Percentiles rank a stretch among this genome's conserved stretches.
These are phyloP conservation scores for Trachymyrmex cornetzi DNA, from an alignment of 1,140 invertebrate genomes.

Conservation along the genomic window DNA sequence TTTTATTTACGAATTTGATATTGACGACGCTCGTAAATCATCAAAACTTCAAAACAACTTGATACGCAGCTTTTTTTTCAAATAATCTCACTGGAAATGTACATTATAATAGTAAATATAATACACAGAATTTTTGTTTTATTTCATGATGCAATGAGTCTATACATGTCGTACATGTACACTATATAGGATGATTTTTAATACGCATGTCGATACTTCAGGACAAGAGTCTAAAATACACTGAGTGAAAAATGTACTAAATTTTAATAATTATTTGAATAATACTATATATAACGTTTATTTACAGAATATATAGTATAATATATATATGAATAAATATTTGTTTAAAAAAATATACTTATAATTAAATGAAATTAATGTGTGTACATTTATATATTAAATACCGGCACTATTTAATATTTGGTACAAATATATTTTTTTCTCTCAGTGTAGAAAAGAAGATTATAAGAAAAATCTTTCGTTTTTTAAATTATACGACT, in stretches of 20 bases:
- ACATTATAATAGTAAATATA: neutral
- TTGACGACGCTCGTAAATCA: neutral
- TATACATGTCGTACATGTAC: neutral
- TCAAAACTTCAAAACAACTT: neutral
- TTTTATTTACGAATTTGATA: constrained; percentile 8
- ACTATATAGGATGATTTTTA: neutral
- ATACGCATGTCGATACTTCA: neutral
- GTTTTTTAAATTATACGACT: neutral
- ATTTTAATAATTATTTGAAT: no score
- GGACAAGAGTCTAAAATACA: neutral
- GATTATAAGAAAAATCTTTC: neutral
- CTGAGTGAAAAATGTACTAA: no score
- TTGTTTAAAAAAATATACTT: no score
- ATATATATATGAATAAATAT: no score
- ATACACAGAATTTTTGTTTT: neutral
- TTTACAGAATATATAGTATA: no score
- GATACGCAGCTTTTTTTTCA: neutral
- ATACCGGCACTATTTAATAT: no score
- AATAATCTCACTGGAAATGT: constrained; percentile 6
- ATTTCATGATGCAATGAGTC: neutral
- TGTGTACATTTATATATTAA: no score
- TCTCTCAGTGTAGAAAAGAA: neutral
- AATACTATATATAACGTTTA: no score
- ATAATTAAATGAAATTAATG: no score
- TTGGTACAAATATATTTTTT: no score